A percentile compares a stretch with the other conserved stretches of the same genome.
Evolutionary conservation across 2,888 invertebrate genomes (phyloP).

Genomic region (Caenorhabditis sp.): DNA sequence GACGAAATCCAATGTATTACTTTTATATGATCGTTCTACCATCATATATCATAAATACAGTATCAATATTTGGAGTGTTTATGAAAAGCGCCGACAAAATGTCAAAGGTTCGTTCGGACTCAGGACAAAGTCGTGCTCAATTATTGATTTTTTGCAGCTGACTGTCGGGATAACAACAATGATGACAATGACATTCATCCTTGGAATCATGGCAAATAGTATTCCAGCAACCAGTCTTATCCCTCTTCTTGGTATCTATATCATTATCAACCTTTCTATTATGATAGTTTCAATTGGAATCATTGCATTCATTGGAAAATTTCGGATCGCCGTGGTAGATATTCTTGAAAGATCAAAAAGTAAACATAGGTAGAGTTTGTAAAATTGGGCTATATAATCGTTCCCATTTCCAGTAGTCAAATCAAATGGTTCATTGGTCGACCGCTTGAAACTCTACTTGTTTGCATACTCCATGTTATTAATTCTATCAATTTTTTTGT

Average conservation of each 20-base stretch:
- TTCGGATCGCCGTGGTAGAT: neutral
- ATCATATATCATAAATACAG: slow-evolving; percentile 27
- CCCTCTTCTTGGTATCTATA: slow-evolving; percentile 28
- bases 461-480: too few relatives aligned
- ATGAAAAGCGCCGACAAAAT: slow-evolving; percentile 30
- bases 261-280: slow-evolving; percentile 23
- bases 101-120: slow-evolving; percentile 26
- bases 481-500: too few relatives aligned
- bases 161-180: slow-evolving; percentile 34
- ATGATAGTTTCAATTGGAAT: slow-evolving; percentile 26
- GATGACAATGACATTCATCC: slow-evolving; percentile 44
- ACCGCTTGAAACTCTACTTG: too few relatives aligned
- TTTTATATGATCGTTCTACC: slow-evolving; percentile 39
- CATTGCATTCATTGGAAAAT: neutral
- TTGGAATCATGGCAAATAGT: slow-evolving; percentile 36
- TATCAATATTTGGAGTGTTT: slow-evolving; percentile 34
- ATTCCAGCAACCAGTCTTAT: slow-evolving; percentile 32
- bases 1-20: slow-evolving; percentile 33
- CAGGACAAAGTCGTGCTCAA: too few relatives aligned
- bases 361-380: too few relatives aligned
- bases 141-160: slow-evolving; percentile 16
- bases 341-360: too few relatives aligned
- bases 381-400: too few relatives aligned
- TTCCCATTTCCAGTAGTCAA: too few relatives aligned
- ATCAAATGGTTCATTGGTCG: too few relatives aligned